Conservation (phyloP, 30 jellyfish, hydroid and myxozoan species). For the Thelohanellus kitauei region DNA sequence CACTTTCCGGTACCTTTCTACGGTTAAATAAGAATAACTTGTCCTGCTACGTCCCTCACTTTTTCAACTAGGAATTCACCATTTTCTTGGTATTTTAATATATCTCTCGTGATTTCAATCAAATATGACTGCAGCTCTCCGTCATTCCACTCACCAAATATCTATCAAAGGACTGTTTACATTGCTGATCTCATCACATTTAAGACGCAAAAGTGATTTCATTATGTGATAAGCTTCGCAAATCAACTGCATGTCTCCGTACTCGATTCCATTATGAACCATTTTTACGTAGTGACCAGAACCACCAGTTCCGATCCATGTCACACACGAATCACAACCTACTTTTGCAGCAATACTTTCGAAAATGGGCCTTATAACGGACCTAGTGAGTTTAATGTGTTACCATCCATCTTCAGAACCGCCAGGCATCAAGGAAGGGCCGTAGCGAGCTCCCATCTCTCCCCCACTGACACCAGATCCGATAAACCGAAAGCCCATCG, state of each 20-base stretch:
- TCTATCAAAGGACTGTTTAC: constrained; percentile 10
- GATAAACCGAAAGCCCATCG: constrained; percentile 26
- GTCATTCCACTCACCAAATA: constrained; percentile 50
- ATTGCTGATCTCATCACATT: constrained; percentile 53
- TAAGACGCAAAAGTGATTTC: constrained; percentile 45
- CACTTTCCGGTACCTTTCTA: constrained; percentile 98
- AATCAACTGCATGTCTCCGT: constrained; percentile 96
- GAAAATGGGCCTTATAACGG: constrained; percentile 34
- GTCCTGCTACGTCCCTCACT: constrained; percentile 80
- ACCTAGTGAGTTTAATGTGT: constrained; percentile 13
- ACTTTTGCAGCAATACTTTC: constrained; percentile 67
- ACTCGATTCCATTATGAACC: constrained; percentile 97
- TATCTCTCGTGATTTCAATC: constrained; percentile 39
- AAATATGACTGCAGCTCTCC: constrained; percentile 65
- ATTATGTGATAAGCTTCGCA: constrained; percentile 80
- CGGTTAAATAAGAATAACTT: constrained; percentile 13
- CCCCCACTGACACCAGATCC: constrained; percentile 99
- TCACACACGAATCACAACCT: constrained; percentile 53
- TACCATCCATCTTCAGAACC: constrained; percentile 96
- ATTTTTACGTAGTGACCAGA: constrained; percentile 88
- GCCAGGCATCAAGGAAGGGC: constrained; percentile 97
- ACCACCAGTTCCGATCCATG: constrained; percentile 68
- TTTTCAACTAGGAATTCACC: constrained; percentile 33
- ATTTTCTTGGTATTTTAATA: constrained; percentile 33
- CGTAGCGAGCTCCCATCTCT: constrained; percentile 91